Evolutionary conservation across 2,888 invertebrate genomes (phyloP).

Genomic region (Sminthurides aquaticus): DNA sequence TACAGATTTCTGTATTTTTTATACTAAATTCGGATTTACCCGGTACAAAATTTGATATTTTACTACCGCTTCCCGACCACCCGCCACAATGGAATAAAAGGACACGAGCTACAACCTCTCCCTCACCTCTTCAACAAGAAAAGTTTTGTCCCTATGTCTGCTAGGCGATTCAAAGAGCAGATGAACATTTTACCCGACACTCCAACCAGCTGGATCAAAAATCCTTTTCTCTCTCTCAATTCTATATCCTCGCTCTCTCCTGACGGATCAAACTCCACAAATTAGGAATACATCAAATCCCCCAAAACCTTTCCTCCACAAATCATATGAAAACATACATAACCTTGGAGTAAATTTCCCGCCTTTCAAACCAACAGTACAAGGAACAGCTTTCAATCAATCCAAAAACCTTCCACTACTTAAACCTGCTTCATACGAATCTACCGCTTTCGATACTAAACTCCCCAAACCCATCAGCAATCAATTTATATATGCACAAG

Average conservation of each 20-base stretch:
- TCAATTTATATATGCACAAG: too few relatives aligned
- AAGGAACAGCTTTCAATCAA: too few relatives aligned
- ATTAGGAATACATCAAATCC: slow-evolving; percentile 6
- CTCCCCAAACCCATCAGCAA: too few relatives aligned
- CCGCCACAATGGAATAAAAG: background rate
- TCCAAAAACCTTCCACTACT: too few relatives aligned
- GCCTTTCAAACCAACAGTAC: too few relatives aligned
- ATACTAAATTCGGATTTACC: background rate
- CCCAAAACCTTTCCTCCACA: background rate
- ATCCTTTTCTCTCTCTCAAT: background rate
- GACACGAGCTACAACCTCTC: background rate
- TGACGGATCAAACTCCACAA: slow-evolving; percentile 2
- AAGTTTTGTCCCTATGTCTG: too few relatives aligned
- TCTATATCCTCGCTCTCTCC: background rate
- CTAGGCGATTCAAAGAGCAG: background rate
- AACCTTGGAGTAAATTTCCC: too few relatives aligned
- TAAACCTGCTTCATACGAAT: too few relatives aligned
- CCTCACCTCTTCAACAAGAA: too few relatives aligned
- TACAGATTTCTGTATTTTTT: too few relatives aligned
- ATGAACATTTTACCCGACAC: slow-evolving; percentile 1
- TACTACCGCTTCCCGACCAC: background rate
- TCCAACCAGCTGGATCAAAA: slow-evolving; percentile 7
- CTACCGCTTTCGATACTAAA: too few relatives aligned
- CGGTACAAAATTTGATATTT: background rate
- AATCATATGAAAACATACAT: too few relatives aligned